Base-by-base conservation (phyloP, 2,113 vertebrate species). In the Noctilio leporinus region DNA sequence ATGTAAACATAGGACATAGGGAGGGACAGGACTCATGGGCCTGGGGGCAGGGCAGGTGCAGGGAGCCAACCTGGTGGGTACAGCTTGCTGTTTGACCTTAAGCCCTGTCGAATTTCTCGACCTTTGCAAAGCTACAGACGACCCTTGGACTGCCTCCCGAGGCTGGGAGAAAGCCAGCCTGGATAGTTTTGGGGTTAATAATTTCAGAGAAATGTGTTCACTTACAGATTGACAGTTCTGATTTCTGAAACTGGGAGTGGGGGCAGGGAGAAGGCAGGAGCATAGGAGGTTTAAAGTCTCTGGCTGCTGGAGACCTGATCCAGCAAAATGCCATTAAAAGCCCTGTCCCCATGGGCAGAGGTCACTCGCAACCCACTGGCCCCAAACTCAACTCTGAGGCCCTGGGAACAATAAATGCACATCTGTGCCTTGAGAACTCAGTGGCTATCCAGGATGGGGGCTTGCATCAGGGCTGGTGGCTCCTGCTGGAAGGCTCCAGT, bases 321-420 rank as follows among this genome's bases (percentile, higher is more conserved):
- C 92, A 95, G 95, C 73, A 81, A 94, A 87, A 80, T 94, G 89
- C 83, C 78, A 33, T 94, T 90, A 96, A 95, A 95, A 85, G 91
- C 93, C 35, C 47, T 7, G 24, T 93, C 81, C 89, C 89, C 40
- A 4, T 95, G 95, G 97, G 82, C 95, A 96, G 97, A 97, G 97
- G 96, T 97, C 96, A 96, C 89, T 96, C 10, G 5, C 65, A 86
- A 92, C 93, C 95, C 94, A 86, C 85, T 96, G 95, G 94, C 95
- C 93, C 91, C 95, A 88, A 94, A 95, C 94, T 95, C 94, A 95
- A 75, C 81, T 96, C 84, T 28, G 76, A 96, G 96, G 75, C 76
- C 81, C 93, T 83, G 95, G 87, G 40, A 95, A 96, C 95, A 97
- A 88, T 83, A 67, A 86, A 87, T 92, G 85, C 85, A 82, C 95